These are phyloP conservation scores for Margaritifera margaritifera DNA, from an alignment of 2,888 invertebrate genomes.

Conservation along the genomic window DNA sequence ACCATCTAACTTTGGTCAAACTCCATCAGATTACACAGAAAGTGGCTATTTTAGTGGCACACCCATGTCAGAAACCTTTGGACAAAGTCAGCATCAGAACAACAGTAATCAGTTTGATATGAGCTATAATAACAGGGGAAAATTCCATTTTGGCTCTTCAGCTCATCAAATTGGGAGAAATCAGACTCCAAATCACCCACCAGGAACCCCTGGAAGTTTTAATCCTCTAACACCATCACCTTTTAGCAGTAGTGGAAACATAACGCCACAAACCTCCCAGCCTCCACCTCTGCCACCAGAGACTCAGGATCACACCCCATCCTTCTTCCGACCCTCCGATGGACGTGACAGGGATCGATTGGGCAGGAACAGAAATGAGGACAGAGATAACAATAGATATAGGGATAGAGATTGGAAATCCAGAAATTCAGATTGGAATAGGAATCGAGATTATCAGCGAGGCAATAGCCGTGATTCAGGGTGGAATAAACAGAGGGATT, in stretches of 20 bases:
- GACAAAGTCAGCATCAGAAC: constrained; percentile 23
- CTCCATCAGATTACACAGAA: constrained; percentile 41
- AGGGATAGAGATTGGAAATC: constrained; percentile 15
- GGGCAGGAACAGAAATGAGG: constrained; percentile 27
- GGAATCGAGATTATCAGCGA: constrained; percentile 34
- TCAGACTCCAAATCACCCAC: no score
- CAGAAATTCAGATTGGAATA: constrained; percentile 35
- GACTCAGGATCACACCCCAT: neutral
- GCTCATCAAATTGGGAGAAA: no score
- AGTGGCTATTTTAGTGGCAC: constrained; percentile 37
- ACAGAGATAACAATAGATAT: constrained; percentile 33
- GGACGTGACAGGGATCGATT: constrained; percentile 30
- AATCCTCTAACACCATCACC: no score
- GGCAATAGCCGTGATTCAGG: constrained; percentile 29
- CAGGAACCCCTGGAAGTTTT: no score
- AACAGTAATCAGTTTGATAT: constrained; percentile 27
- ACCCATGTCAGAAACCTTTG: constrained; percentile 31
- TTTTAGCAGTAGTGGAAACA: constrained; percentile 8
- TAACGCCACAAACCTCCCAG: constrained; percentile 33
- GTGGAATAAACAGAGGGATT: constrained; percentile 31
- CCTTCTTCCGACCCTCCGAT: constrained; percentile 4
- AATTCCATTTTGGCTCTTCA: no score
- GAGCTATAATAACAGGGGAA: neutral
- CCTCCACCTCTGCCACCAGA: constrained; percentile 16
- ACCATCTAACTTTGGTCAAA: constrained; percentile 27